Conservation (phyloP, 2,113 vertebrate species). For the Desmodus rotundus region DNA sequence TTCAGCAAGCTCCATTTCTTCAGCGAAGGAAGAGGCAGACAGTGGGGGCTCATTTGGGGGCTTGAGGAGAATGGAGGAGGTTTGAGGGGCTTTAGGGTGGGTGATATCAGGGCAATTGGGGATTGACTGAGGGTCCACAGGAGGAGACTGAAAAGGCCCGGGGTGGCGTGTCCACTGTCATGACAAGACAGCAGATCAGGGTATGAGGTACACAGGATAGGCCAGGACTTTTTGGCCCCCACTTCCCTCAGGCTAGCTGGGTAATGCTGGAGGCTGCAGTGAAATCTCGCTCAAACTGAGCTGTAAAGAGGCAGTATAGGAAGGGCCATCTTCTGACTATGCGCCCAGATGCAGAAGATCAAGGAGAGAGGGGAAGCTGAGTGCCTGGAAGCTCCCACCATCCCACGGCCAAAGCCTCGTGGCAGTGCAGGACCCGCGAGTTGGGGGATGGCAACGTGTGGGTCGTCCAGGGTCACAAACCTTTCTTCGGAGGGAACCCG, state of each 20-base stretch:
- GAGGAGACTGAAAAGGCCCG: not conserved
- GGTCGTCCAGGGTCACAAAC: not conserved
- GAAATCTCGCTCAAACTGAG: not conserved
- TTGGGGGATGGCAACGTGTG: not conserved
- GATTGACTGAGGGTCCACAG: not conserved
- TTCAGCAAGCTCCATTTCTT: not conserved
- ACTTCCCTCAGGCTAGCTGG: not conserved
- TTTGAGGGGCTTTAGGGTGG: not conserved
- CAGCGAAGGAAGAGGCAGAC: not conserved
- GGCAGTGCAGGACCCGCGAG: fast-evolving
- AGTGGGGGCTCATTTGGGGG: not conserved
- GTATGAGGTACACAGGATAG: not conserved
- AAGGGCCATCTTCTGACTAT: not conserved
- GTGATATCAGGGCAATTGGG: not conserved
- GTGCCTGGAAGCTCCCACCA: not conserved
- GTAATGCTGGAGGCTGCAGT: not conserved
- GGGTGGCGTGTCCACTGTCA: not conserved
- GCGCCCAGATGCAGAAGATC: not conserved
- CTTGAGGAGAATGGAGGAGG: not conserved
- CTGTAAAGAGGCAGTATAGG: not conserved
- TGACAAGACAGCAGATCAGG: not conserved
- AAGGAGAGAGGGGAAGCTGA: not conserved
- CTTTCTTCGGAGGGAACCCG: not conserved
- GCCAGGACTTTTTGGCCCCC: not conserved
- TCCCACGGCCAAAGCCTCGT: not conserved